Evolutionary conservation across 2,113 vertebrate species (phyloP).

Genomic region (Orycteropus afer): DNA sequence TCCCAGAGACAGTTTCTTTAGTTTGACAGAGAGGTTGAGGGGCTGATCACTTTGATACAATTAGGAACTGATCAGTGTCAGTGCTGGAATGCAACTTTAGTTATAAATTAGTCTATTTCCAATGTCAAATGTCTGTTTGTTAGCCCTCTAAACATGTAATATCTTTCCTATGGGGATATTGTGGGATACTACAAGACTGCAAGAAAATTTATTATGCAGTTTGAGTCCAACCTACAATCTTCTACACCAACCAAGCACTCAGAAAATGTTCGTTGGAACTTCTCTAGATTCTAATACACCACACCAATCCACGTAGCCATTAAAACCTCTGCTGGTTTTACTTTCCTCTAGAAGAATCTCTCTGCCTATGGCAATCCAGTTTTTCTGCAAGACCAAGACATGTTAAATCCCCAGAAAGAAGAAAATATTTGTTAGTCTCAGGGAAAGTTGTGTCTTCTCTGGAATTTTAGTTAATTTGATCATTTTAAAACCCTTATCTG

Average conservation of each 20-base stretch:
- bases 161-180: background rate
- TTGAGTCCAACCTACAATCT: background rate
- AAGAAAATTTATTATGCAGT: background rate
- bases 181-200: background rate
- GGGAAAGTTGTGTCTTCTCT: background rate
- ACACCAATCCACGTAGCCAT: background rate
- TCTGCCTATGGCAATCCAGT: background rate
- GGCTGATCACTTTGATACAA: background rate
- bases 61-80: background rate
- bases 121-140: background rate
- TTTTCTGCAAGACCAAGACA: background rate
- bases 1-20: background rate
- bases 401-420: background rate
- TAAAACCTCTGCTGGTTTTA: background rate
- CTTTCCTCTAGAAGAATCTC: background rate
- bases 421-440: background rate
- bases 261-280: background rate
- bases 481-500: too few relatives aligned
- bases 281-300: background rate
- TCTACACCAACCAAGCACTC: background rate
- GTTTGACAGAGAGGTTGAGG: background rate
- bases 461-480: slow-evolving; percentile 8
- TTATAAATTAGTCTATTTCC: background rate
- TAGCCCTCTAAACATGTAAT: background rate
- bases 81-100: background rate